Conservation (phyloP, 2,797 vertebrate genomes). For the Uromys caudimaculatus region DNA sequence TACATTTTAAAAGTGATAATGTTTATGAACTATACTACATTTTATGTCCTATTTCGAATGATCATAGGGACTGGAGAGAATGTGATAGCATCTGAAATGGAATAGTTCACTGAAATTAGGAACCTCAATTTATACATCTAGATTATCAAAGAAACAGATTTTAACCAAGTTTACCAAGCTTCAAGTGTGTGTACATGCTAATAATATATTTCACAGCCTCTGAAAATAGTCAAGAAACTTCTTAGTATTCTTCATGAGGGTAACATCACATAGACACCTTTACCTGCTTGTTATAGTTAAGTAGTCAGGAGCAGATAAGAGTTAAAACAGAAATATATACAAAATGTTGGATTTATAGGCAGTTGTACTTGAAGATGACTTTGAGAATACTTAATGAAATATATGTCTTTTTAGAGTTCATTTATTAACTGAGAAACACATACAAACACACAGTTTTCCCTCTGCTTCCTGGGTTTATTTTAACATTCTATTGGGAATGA, state of each 20-base stretch:
- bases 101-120: background rate
- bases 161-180: background rate
- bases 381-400: conserved; percentile 64
- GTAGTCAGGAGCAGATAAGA: background rate
- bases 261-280: background rate
- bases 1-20: background rate
- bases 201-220: background rate
- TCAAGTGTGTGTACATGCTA: background rate
- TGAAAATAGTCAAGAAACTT: background rate
- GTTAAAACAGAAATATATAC: conserved; percentile 34
- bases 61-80: background rate
- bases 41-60: background rate
- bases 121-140: background rate
- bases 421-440: conserved; percentile 50
- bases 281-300: conserved; percentile 21
- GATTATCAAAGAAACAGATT: background rate
- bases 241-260: conserved; percentile 1
- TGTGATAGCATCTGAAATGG: background rate
- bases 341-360: background rate
- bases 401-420: conserved; percentile 50
- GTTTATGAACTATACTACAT: background rate
- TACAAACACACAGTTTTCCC: background rate
- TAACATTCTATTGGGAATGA: conserved; percentile 64
- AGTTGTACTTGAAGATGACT: conserved; percentile 48
- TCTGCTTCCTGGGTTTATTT: conserved; percentile 23